Percentiles rank a stretch among this genome's conserved stretches.
Conservation (phyloP, 2,888 invertebrate genomes). For the Tricholauxania praeusta region DNA sequence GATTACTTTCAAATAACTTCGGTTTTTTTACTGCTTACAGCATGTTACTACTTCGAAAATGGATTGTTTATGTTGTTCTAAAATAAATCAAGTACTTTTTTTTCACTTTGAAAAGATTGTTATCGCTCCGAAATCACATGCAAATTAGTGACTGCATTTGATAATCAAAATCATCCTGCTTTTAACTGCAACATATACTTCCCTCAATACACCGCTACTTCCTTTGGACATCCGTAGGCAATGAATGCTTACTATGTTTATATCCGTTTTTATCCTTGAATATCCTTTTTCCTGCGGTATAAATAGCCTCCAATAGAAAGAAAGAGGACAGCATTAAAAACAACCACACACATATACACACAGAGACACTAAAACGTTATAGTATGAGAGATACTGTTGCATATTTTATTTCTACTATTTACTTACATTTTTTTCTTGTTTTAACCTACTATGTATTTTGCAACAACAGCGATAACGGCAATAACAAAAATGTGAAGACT, state of each 20-base stretch:
- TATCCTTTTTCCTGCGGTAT: conserved; percentile 8
- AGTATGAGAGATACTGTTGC: neutral
- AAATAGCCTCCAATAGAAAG: neutral
- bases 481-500: conserved; percentile 20
- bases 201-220: neutral
- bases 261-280: conserved; percentile 29
- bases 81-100: no score
- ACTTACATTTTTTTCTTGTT: neutral
- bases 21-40: no score
- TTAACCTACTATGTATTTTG: conserved; percentile 16
- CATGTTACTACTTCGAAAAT: no score
- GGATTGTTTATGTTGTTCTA: no score
- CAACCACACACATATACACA: neutral
- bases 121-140: no score
- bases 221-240: conserved; percentile 21
- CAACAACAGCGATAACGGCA: neutral
- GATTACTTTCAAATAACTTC: no score
- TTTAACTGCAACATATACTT: no score
- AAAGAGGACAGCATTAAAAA: neutral
- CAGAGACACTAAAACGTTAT: neutral
- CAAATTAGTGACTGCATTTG: no score
- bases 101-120: no score
- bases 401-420: conserved; percentile 4
- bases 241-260: neutral
- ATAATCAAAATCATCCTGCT: no score